phyloP scores from a whole-genome alignment of 2,113 vertebrate species.

The Otus sunia region DNA sequence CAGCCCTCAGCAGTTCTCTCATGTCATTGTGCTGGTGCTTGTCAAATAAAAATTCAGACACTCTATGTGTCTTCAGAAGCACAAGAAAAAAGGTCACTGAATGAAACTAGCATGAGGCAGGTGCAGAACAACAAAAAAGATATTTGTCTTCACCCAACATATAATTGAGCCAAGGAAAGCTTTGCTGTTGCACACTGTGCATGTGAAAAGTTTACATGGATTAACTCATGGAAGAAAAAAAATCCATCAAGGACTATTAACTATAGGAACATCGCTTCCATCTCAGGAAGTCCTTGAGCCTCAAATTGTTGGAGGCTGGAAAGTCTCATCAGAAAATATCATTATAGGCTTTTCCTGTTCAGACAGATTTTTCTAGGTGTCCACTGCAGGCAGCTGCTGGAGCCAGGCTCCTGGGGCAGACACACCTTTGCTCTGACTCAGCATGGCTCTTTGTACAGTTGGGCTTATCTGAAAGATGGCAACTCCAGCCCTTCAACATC shows the following conservation, averaged over 20 bases:
- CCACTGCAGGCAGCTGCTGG: neutral
- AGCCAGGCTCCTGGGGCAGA: neutral
- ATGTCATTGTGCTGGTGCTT: neutral
- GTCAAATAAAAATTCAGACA: neutral
- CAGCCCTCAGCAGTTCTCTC: neutral
- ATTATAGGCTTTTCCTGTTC: neutral
- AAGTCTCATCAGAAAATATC: neutral
- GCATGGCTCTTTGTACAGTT: neutral
- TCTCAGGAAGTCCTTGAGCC: slow-evolving; percentile 1
- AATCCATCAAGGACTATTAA: neutral
- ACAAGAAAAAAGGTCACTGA: neutral
- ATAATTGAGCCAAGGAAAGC: neutral
- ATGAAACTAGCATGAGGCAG: neutral
- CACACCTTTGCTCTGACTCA: neutral
- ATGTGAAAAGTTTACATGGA: neutral
- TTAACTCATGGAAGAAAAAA: neutral
- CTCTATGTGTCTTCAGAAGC: neutral
- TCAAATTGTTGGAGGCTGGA: slow-evolving; percentile 1
- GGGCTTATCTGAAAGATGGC: neutral
- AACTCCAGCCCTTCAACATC: neutral
- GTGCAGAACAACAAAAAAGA: neutral
- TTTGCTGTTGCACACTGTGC: neutral
- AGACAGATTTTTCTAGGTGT: neutral
- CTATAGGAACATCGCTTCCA: neutral
- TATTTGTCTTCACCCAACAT: neutral